Evolutionary conservation across 2,113 vertebrate species (phyloP).

Genomic region (Cichladusa arquata): DNA sequence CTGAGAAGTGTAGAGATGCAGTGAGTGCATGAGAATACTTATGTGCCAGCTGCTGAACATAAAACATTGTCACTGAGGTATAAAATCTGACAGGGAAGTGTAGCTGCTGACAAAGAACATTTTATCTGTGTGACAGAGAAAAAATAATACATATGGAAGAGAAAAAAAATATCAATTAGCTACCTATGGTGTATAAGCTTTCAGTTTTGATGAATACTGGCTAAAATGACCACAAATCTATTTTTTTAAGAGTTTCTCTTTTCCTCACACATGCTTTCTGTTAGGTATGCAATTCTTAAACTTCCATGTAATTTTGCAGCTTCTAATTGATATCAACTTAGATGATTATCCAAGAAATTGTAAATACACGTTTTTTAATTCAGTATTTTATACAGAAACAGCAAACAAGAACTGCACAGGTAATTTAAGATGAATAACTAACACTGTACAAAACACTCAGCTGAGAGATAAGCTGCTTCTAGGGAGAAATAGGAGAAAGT

Average conservation of each 20-base stretch:
- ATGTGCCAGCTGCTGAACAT: constrained; percentile 40
- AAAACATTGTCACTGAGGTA: constrained; percentile 33
- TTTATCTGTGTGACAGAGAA: constrained; percentile 27
- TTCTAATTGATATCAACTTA: not conserved
- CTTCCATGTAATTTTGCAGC: not conserved
- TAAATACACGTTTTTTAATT: accelerated
- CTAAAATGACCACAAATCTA: not conserved
- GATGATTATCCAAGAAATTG: not conserved
- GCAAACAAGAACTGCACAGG: not conserved
- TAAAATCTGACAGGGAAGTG: constrained; percentile 36
- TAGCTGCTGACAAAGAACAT: constrained; percentile 39
- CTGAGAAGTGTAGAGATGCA: not conserved
- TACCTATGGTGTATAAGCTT: not conserved
- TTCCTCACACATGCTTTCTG: not conserved
- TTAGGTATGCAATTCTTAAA: not conserved
- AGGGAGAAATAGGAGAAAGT: not conserved
- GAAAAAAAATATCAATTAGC: not conserved
- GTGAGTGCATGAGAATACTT: not conserved
- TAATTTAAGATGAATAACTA: not conserved
- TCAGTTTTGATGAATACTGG: constrained; percentile 3
- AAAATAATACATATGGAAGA: constrained; percentile 1
- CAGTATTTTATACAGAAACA: not conserved
- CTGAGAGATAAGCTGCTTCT: not conserved
- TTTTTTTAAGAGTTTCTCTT: not conserved
- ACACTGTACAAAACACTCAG: too few relatives aligned